A percentile compares a stretch with the other conserved stretches of the same genome.
Conservation (phyloP, 2,113 vertebrate species). For the Chauna torquata region DNA sequence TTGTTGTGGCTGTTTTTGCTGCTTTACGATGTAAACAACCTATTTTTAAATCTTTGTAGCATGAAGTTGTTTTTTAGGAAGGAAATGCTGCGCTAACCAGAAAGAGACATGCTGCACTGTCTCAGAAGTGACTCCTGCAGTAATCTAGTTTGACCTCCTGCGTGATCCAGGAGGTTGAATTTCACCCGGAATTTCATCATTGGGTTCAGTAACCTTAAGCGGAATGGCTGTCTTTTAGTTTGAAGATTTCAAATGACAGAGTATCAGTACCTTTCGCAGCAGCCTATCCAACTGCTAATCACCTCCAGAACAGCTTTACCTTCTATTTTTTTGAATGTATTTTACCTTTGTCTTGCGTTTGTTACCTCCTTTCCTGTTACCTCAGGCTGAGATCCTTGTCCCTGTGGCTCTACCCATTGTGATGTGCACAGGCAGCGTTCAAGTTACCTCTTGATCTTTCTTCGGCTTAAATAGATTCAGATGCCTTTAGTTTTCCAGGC, state of each 20-base stretch:
- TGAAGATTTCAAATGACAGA: not conserved
- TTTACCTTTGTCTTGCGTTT: not conserved
- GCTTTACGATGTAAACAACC: not conserved
- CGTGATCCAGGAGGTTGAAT: fast-evolving
- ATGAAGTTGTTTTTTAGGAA: not conserved
- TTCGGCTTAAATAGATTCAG: not conserved
- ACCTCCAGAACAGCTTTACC: not conserved
- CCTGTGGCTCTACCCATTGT: not conserved
- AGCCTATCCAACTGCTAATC: not conserved
- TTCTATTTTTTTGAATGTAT: not conserved
- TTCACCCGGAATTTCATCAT: not conserved
- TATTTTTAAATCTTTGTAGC: not conserved
- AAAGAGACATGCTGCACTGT: too few species aligned
- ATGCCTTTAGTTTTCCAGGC: not conserved
- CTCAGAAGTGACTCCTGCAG: fast-evolving
- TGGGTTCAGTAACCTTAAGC: fast-evolving
- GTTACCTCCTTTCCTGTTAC: not conserved
- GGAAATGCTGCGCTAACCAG: not conserved
- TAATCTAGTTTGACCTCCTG: not conserved
- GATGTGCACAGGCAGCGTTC: not conserved
- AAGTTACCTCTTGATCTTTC: not conserved
- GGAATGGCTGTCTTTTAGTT: not conserved
- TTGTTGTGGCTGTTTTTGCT: not conserved
- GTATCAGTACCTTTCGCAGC: not conserved
- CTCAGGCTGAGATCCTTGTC: not conserved